phyloP scores from a whole-genome alignment of 1,140 invertebrate genomes.

The Oryctes rhinoceros region DNA sequence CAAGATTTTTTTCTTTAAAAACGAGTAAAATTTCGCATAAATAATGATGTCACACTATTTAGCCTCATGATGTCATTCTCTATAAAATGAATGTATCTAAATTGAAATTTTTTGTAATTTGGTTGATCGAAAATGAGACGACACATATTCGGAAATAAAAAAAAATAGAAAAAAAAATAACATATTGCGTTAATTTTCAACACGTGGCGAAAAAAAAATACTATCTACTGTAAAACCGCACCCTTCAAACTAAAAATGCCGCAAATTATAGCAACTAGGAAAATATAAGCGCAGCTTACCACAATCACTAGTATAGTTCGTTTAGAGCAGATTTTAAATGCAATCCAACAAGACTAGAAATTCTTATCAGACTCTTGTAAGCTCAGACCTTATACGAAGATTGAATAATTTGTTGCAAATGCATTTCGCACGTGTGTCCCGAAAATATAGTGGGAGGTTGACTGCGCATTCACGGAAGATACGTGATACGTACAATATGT shows the following conservation, averaged over 20 bases:
- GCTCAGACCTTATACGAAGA: slow-evolving; percentile 30
- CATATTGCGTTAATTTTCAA: slow-evolving; percentile 25
- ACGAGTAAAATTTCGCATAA: not conserved
- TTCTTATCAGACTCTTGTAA: slow-evolving; percentile 21
- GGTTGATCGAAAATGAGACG: not conserved
- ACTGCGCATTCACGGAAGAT: slow-evolving; percentile 41
- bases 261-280: not conserved
- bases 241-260: slow-evolving; percentile 26
- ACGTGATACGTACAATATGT: slow-evolving; percentile 30
- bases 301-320: slow-evolving; percentile 24
- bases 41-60: slow-evolving; percentile 26
- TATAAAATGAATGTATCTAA: not conserved
- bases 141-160: not conserved
- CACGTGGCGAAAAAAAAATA: slow-evolving; percentile 39
- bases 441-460: slow-evolving; percentile 41
- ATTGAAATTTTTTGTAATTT: not conserved
- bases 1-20: slow-evolving; percentile 24
- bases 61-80: slow-evolving; percentile 19
- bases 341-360: slow-evolving; percentile 10
- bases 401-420: slow-evolving; percentile 51
- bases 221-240: slow-evolving; percentile 26
- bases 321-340: not conserved
- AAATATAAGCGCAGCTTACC: slow-evolving; percentile 11
- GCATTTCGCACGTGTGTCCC: slow-evolving; percentile 52
- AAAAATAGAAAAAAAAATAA: slow-evolving; percentile 11